phyloP scores from a whole-genome alignment of 2,113 vertebrate genomes.

The Menidia beryllina region DNA sequence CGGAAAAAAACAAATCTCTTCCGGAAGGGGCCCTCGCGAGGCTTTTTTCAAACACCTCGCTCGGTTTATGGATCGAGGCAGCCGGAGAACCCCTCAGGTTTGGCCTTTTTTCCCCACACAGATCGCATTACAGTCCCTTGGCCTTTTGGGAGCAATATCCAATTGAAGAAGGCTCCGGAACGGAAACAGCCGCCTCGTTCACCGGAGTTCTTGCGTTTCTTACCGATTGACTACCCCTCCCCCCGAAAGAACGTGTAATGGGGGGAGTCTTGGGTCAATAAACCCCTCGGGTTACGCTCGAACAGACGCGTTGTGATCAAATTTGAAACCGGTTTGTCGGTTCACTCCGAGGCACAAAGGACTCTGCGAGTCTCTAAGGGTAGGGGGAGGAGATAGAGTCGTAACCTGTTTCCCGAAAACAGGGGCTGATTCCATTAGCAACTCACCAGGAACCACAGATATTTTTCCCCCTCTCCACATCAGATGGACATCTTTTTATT shows the following conservation, averaged over 20 bases:
- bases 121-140: slow-evolving; percentile 52
- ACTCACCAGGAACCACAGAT: slow-evolving; percentile 34
- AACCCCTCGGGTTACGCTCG: not conserved
- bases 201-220: slow-evolving; percentile 8
- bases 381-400: not conserved
- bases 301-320: not conserved
- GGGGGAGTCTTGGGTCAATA: not conserved
- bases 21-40: slow-evolving; percentile 22
- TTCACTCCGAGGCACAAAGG: not conserved
- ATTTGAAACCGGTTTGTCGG: not conserved
- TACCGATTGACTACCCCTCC: too few species aligned
- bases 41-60: slow-evolving; percentile 33
- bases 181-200: slow-evolving; percentile 30
- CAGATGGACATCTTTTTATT: slow-evolving; percentile 39
- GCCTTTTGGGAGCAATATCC: slow-evolving; percentile 36
- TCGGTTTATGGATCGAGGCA: slow-evolving; percentile 58
- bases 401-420: not conserved
- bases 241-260: not conserved
- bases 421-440: slow-evolving; percentile 22
- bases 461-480: slow-evolving; percentile 27
- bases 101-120: slow-evolving; percentile 60
- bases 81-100: slow-evolving; percentile 41
- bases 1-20: slow-evolving; percentile 61
- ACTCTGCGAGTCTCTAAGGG: not conserved
- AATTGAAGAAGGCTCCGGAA: slow-evolving; percentile 29